Conservation (phyloP, 2,888 invertebrate genomes). For the Gortyna flavago region DNA sequence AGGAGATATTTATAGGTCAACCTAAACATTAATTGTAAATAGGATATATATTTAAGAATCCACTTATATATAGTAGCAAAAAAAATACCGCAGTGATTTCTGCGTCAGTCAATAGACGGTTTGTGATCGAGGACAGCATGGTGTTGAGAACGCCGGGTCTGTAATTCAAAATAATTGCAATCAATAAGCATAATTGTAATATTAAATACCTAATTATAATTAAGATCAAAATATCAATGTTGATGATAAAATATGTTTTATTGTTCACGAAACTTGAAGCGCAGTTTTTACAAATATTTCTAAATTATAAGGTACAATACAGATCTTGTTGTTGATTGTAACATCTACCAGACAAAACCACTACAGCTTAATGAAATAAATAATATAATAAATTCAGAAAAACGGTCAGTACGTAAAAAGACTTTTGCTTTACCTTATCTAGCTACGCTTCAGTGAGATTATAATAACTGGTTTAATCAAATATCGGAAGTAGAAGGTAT, state of each 20-base stretch:
- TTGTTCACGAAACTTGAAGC: background rate
- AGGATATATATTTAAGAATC: background rate
- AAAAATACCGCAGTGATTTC: constrained; percentile 77
- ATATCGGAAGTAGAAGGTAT: background rate
- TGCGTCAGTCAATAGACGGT: constrained; percentile 77
- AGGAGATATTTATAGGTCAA: background rate
- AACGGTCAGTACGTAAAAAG: background rate
- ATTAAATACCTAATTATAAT: background rate
- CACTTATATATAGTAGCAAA: background rate
- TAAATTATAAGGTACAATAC: background rate
- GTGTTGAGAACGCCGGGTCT: constrained; percentile 76
- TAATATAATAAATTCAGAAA: background rate
- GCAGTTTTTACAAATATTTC: background rate
- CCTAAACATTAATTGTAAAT: background rate
- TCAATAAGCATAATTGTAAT: background rate
- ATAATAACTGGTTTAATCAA: background rate
- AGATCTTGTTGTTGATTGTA: too few relatives aligned
- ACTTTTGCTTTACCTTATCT: too few relatives aligned
- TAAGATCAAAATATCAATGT: background rate
- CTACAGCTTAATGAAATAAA: background rate
- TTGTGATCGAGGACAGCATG: constrained; percentile 77
- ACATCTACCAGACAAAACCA: background rate
- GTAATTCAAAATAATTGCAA: constrained; percentile 53
- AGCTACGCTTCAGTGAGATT: background rate
- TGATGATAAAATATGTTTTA: background rate